Percentiles rank a stretch among this genome's conserved stretches.
These are phyloP conservation scores for Metaphire vulgaris DNA, from an alignment of 1,140 invertebrate species.

Conservation along the genomic window DNA sequence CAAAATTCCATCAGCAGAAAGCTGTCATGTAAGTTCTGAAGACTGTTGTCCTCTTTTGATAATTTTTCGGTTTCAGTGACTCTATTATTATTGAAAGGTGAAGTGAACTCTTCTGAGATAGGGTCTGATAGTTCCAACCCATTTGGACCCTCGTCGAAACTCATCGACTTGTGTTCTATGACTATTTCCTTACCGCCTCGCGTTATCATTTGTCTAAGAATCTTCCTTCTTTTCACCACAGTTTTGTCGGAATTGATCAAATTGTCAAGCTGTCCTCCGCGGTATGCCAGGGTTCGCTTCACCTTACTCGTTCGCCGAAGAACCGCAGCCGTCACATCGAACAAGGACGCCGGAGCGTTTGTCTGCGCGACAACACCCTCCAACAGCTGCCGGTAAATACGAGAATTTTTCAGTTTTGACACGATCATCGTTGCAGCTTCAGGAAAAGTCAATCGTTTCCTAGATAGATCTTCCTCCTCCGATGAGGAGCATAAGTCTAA, in stretches of 20 bases:
- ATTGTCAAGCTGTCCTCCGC: background rate
- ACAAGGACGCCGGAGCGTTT: background rate
- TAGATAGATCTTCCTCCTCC: background rate
- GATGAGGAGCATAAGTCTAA: background rate
- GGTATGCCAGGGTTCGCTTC: conserved; percentile 7
- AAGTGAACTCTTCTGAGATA: too few species aligned
- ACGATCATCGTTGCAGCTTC: background rate
- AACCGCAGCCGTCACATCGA: conserved; percentile 16
- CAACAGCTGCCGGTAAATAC: background rate
- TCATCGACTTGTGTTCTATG: background rate
- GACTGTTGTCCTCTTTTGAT: too few species aligned
- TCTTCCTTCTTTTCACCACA: background rate
- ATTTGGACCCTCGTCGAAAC: background rate
- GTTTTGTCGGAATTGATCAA: background rate
- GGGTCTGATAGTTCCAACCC: too few species aligned
- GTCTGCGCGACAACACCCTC: background rate
- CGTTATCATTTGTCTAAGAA: background rate
- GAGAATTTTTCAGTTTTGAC: background rate
- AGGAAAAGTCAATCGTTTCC: background rate
- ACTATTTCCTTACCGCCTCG: background rate
- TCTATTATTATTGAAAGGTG: too few species aligned
- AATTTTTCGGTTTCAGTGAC: too few species aligned
- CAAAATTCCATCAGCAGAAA: too few species aligned
- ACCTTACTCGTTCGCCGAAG: conserved; percentile 14
- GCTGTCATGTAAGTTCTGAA: too few species aligned